phyloP scores from a whole-genome alignment of 2,113 vertebrate genomes.

The Marmota monax region DNA sequence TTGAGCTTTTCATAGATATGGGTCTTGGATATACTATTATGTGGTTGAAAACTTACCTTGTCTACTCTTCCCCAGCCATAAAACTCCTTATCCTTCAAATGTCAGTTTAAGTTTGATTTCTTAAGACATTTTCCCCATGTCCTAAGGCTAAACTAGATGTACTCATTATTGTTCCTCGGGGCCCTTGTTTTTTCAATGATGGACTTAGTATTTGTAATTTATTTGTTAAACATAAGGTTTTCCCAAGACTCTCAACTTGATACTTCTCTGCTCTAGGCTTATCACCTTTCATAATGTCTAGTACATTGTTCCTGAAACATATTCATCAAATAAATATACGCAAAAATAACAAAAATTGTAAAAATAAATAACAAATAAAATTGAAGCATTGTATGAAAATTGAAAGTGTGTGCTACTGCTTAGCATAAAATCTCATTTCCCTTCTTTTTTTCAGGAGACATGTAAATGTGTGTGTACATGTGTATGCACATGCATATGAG shows the following conservation, averaged over 20 bases:
- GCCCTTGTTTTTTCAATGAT: neutral
- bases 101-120: neutral
- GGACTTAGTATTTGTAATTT: neutral
- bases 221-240: neutral
- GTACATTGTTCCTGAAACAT: neutral
- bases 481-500: neutral
- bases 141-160: neutral
- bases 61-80: neutral
- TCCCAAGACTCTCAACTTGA: neutral
- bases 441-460: neutral
- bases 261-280: neutral
- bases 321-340: neutral
- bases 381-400: neutral
- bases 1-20: neutral
- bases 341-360: neutral
- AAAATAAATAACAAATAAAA: neutral
- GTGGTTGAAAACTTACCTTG: neutral
- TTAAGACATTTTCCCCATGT: neutral
- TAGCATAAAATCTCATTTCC: neutral
- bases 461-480: neutral
- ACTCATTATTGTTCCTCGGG: neutral
- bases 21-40: neutral
- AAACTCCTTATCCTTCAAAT: slow-evolving; percentile 18
- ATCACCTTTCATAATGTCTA: neutral
- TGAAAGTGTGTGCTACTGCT: neutral